Conservation (phyloP, 2,888 invertebrate species). For the Erebia aethiops region DNA sequence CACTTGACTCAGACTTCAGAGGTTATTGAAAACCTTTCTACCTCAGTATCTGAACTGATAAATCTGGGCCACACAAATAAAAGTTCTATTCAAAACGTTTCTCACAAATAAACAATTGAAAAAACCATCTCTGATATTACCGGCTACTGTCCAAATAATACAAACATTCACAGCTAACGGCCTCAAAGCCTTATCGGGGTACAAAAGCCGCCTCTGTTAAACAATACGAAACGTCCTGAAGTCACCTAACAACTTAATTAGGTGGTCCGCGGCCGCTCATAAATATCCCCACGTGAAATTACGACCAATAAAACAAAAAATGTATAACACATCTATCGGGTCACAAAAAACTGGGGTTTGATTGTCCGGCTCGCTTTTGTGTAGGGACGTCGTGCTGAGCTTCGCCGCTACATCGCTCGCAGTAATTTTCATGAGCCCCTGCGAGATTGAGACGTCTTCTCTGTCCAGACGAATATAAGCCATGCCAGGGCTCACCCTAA, state of each 20-base stretch:
- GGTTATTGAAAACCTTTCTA: not conserved
- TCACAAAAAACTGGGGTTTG: slow-evolving; percentile 76
- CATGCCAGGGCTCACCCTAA: slow-evolving; percentile 36
- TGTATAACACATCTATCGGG: slow-evolving; percentile 81
- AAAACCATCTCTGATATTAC: slow-evolving; percentile 41
- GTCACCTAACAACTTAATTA: slow-evolving; percentile 82
- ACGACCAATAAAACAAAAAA: slow-evolving; percentile 82
- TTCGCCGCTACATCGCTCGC: slow-evolving; percentile 44
- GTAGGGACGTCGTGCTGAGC: slow-evolving; percentile 74
- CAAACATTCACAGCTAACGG: slow-evolving; percentile 59
- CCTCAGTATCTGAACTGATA: not conserved
- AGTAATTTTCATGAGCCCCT: slow-evolving; percentile 46
- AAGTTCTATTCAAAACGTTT: slow-evolving; percentile 18
- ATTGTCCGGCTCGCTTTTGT: slow-evolving; percentile 78
- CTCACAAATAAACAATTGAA: slow-evolving; percentile 30
- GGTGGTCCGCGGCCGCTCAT: slow-evolving; percentile 78
- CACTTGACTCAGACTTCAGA: not conserved
- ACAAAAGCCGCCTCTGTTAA: slow-evolving; percentile 70
- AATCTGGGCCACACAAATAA: not conserved
- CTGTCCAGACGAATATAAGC: slow-evolving; percentile 38
- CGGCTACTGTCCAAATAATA: slow-evolving; percentile 72
- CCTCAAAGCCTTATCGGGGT: slow-evolving; percentile 66
- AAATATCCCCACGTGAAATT: slow-evolving; percentile 81
- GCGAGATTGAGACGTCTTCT: slow-evolving; percentile 49
- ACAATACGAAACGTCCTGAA: slow-evolving; percentile 71